These are phyloP conservation scores for Rhinopithecus roxellana DNA, from an alignment of 2,113 vertebrate genomes.

Conservation along the genomic window DNA sequence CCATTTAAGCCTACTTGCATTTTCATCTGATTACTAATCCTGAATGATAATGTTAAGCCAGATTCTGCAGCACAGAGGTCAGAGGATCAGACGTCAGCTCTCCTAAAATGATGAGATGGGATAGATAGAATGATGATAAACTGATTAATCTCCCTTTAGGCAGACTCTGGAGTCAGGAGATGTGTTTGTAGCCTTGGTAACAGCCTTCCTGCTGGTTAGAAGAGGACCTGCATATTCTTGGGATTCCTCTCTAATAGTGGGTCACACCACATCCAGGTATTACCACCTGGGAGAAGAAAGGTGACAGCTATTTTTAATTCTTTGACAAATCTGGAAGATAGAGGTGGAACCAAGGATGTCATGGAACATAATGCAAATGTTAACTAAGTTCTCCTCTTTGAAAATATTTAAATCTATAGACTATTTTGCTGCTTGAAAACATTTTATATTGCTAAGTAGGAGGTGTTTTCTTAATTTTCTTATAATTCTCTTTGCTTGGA, in stretches of 20 bases:
- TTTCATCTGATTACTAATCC: conserved; percentile 45
- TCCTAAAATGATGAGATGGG: not conserved
- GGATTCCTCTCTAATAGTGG: not conserved
- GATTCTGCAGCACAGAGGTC: not conserved
- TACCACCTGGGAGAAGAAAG: not conserved
- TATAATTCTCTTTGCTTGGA: not conserved
- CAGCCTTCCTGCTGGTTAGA: not conserved
- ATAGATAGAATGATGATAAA: not conserved
- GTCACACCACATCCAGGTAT: not conserved
- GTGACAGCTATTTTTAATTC: not conserved
- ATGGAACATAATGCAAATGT: not conserved
- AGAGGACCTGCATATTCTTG: not conserved
- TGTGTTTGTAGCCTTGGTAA: not conserved
- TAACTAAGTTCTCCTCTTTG: conserved; percentile 29
- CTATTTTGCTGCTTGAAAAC: conserved; percentile 49
- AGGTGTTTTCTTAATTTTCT: conserved; percentile 33
- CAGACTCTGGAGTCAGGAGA: too few relatives aligned
- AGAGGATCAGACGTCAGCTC: not conserved
- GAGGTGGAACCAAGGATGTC: not conserved
- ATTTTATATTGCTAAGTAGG: conserved; percentile 22
- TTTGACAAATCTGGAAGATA: not conserved
- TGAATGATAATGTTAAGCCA: not conserved
- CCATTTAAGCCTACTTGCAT: not conserved
- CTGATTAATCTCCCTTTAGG: too few relatives aligned
- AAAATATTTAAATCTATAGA: conserved; percentile 12